A percentile compares a stretch with the other conserved stretches of the same genome.
Conservation (phyloP, 2,113 vertebrate species). For the Strix uralensis region DNA sequence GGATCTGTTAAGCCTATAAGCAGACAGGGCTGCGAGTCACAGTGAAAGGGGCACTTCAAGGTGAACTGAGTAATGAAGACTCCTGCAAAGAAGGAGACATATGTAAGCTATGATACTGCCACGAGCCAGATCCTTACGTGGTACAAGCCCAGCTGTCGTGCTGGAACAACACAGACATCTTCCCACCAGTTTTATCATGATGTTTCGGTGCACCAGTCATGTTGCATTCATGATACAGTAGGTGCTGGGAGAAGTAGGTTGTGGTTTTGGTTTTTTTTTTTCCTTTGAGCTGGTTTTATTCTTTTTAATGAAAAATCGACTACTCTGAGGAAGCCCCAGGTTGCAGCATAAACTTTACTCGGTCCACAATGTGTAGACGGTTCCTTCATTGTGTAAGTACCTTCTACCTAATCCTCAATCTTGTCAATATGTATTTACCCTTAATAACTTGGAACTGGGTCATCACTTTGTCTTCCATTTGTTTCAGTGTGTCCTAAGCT, state of each 20-base stretch:
- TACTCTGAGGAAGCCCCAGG: not conserved
- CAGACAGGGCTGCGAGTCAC: not conserved
- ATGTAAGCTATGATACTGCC: rapidly evolving
- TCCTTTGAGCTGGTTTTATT: not conserved
- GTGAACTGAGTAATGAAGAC: not conserved
- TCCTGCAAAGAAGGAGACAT: not conserved
- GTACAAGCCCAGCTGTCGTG: not conserved
- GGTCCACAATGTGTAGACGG: rapidly evolving
- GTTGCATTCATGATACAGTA: rapidly evolving
- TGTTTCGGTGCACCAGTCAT: rapidly evolving
- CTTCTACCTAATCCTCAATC: conserved; percentile 24
- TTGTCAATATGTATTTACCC: conserved; percentile 33
- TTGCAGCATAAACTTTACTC: not conserved
- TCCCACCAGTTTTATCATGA: rapidly evolving
- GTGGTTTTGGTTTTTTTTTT: not conserved
- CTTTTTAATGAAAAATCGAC: not conserved
- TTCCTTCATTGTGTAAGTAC: not conserved
- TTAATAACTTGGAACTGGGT: conserved; percentile 25
- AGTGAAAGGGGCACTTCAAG: not conserved
- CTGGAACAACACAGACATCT: not conserved
- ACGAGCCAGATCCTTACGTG: not conserved
- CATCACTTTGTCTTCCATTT: conserved; percentile 13
- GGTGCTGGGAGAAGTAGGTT: not conserved
- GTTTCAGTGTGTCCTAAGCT: conserved; percentile 11
- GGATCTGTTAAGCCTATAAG: not conserved